A percentile compares a stretch with the other conserved stretches of the same genome.
These are phyloP conservation scores for Ictalurus furcatus DNA, from an alignment of 2,113 vertebrate genomes.

Conservation along the genomic window DNA sequence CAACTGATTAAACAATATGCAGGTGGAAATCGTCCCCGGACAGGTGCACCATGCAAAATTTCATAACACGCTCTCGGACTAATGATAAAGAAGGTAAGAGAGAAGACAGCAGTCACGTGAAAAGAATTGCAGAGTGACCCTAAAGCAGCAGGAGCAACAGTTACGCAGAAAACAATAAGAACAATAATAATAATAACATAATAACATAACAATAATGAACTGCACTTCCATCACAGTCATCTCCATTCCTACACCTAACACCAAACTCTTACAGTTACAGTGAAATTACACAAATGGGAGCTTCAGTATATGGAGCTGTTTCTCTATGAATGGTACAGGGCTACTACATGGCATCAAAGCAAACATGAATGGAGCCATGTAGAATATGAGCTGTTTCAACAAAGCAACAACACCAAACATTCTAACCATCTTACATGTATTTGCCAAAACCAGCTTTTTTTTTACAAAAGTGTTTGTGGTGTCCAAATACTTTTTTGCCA, in stretches of 20 bases:
- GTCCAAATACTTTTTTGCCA: neutral
- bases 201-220: neutral
- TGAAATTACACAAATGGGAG: neutral
- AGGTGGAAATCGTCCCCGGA: neutral
- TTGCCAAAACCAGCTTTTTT: neutral
- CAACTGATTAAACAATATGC: neutral
- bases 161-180: neutral
- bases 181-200: too few relatives aligned
- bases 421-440: neutral
- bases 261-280: neutral
- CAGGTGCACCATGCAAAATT: neutral
- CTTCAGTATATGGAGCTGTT: neutral
- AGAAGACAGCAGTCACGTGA: neutral
- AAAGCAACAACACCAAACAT: too few relatives aligned
- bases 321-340: neutral
- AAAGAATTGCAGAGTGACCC: neutral
- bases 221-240: neutral
- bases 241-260: neutral
- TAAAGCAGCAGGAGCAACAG: neutral
- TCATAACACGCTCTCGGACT: neutral
- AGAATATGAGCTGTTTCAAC: neutral
- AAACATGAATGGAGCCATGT: neutral
- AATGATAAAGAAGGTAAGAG: neutral
- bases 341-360: neutral
- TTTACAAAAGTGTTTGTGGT: neutral